phyloP scores from a whole-genome alignment of 92 coral and sea anemone species.

The Epizoanthus stellaris region DNA sequence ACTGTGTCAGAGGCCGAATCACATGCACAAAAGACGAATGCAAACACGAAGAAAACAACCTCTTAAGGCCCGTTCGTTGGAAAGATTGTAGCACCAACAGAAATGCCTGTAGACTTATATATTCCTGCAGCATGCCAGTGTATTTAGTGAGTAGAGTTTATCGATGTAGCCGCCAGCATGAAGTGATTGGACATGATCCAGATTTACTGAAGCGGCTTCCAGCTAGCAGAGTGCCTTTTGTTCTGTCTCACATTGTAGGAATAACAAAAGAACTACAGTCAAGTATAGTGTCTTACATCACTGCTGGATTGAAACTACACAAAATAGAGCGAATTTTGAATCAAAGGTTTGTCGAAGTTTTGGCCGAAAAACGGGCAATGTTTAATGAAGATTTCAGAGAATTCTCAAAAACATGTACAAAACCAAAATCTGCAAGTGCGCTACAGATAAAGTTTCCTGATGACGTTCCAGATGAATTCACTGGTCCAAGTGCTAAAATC shows the following conservation, averaged over 20 bases:
- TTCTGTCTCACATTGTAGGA: conserved; percentile 21
- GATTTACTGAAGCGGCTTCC: background rate
- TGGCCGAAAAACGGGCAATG: background rate
- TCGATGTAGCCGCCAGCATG: conserved; percentile 11
- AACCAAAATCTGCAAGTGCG: no score
- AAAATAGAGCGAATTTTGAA: background rate
- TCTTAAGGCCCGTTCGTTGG: conserved; percentile 33
- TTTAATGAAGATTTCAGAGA: background rate
- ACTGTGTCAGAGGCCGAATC: background rate
- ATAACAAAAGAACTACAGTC: background rate
- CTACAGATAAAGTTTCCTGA: no score
- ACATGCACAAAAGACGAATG: conserved; percentile 14
- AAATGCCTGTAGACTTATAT: conserved; percentile 1
- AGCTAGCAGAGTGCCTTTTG: background rate
- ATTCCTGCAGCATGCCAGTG: background rate
- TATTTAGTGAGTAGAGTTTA: conserved; percentile 22
- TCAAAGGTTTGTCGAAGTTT: background rate
- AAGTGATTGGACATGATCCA: conserved; percentile 23
- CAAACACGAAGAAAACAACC: background rate
- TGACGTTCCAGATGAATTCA: background rate
- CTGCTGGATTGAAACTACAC: background rate
- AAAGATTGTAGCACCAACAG: background rate
- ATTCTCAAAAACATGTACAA: no score
- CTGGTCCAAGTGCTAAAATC: background rate
- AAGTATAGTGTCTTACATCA: background rate